Conservation (phyloP, 2,797 vertebrate species). For the Pygocentrus nattereri region DNA sequence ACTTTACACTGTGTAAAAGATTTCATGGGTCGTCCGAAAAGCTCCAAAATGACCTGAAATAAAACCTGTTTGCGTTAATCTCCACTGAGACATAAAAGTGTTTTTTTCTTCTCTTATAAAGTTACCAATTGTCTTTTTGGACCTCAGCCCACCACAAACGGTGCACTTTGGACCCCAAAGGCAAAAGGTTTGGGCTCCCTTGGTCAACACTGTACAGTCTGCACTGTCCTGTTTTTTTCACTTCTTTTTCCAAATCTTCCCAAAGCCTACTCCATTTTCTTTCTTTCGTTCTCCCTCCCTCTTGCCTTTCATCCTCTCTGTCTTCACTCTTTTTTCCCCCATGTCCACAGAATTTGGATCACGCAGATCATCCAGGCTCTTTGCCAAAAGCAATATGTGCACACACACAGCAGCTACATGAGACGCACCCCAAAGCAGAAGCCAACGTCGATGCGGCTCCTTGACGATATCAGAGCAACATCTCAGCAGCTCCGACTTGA, state of each 20-base stretch:
- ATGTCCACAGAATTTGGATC: conserved; percentile 52
- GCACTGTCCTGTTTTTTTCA: not conserved
- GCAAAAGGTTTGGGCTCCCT: too few species aligned
- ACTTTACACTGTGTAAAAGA: too few species aligned
- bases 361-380: conserved; percentile 53
- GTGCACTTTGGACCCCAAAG: too few species aligned
- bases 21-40: too few species aligned
- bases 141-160: too few species aligned
- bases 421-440: conserved; percentile 46
- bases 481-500: not conserved
- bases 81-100: too few species aligned
- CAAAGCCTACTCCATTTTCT: not conserved
- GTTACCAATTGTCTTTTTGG: too few species aligned
- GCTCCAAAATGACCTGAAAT: too few species aligned
- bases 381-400: conserved; percentile 67
- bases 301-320: not conserved
- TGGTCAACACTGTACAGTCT: not conserved
- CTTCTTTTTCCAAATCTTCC: not conserved
- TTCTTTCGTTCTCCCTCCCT: not conserved
- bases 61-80: too few species aligned
- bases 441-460: conserved; percentile 53
- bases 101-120: too few species aligned
- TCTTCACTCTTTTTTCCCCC: conserved; percentile 49
- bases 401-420: conserved; percentile 36
- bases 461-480: not conserved